Percentiles rank a stretch among this genome's conserved stretches.
These are phyloP conservation scores for Meloe dianella DNA, from an alignment of 2,888 invertebrate species.

Conservation along the genomic window DNA sequence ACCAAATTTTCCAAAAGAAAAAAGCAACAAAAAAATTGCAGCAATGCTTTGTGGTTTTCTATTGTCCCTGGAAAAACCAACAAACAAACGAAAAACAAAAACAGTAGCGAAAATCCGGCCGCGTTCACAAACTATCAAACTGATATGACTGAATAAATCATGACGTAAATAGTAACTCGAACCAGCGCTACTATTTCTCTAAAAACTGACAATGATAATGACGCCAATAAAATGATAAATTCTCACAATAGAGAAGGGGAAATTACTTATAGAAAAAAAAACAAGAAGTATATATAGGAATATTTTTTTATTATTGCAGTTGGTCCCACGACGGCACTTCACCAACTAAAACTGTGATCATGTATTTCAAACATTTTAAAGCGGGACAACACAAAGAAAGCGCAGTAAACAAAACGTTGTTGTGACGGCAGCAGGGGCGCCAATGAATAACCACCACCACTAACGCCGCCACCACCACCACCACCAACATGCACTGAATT, in stretches of 20 bases:
- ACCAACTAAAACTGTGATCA: slow-evolving; percentile 1
- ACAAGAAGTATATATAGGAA: background rate
- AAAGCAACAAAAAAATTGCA: background rate
- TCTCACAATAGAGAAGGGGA: background rate
- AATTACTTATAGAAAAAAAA: background rate
- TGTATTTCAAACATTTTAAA: slow-evolving; percentile 7
- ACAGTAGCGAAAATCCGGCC: slow-evolving; percentile 1
- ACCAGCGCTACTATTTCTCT: background rate
- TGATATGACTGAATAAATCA: slow-evolving; percentile 31
- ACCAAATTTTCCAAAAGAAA: background rate
- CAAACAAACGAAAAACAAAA: background rate
- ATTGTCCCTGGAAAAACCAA: background rate
- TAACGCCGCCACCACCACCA: no score
- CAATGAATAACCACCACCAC: background rate
- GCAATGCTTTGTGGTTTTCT: background rate
- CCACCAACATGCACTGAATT: background rate
- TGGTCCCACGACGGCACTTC: slow-evolving; percentile 21
- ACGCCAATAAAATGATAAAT: slow-evolving; percentile 8
- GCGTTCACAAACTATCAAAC: slow-evolving; percentile 23
- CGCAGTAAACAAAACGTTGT: slow-evolving; percentile 32
- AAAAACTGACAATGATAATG: slow-evolving; percentile 4
- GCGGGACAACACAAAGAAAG: slow-evolving; percentile 21
- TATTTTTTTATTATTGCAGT: background rate
- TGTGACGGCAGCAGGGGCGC: slow-evolving; percentile 22
- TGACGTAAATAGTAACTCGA: slow-evolving; percentile 8